A percentile compares a stretch with the other conserved stretches of the same genome.
Conservation (phyloP, 2,113 vertebrate genomes). For the human region GRCh38 chr18:37645501-37646000, state of each 20-base stretch:
- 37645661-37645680: not conserved
- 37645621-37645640: constrained; percentile 12
- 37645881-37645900: not conserved
- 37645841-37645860: not conserved
- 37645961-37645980: not conserved
- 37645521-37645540: not conserved
- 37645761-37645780: not conserved
- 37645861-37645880: not conserved
- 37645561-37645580: not conserved
- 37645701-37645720: not conserved
- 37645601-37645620: not conserved
- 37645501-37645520: not conserved
- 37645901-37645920: not conserved
- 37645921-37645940: not conserved
- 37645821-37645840: not conserved
- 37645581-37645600: not conserved
- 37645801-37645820: not conserved
- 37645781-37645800: not conserved
- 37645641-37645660: not conserved
- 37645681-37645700: not conserved
- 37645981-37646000: not conserved
- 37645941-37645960: not conserved
- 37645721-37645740: not conserved
- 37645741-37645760: not conserved
- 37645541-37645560: not conserved